phyloP scores from a whole-genome alignment of 2,888 invertebrate genomes.

The Notocelia uddmanniana region DNA sequence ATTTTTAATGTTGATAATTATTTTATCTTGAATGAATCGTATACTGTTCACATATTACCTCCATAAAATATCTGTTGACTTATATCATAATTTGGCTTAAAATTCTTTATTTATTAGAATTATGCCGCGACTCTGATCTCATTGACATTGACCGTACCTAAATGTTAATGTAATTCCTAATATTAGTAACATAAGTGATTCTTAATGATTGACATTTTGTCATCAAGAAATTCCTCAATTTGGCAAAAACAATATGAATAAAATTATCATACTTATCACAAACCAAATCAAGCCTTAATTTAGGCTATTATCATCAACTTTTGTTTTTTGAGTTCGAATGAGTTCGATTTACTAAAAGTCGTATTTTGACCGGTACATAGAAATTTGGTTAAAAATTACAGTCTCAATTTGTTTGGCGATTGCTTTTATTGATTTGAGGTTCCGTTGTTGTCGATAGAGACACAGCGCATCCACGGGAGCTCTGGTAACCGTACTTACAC shows the following conservation, averaged over 20 bases:
- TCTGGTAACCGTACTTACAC: too few relatives aligned
- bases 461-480: too few relatives aligned
- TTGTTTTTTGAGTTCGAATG: background rate
- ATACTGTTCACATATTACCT: too few relatives aligned
- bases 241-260: conserved; percentile 29
- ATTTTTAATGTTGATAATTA: too few relatives aligned
- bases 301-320: background rate
- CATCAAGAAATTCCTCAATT: conserved; percentile 15
- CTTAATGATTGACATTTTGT: conserved; percentile 41
- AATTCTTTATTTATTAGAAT: background rate
- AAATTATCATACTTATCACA: conserved; percentile 17
- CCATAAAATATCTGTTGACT: too few relatives aligned
- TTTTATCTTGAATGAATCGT: too few relatives aligned
- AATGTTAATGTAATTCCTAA: conserved; percentile 30
- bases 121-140: background rate
- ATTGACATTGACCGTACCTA: conserved; percentile 15
- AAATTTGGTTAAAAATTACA: too few relatives aligned
- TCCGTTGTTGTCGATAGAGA: too few relatives aligned
- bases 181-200: conserved; percentile 28
- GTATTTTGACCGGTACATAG: too few relatives aligned
- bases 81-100: background rate
- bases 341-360: too few relatives aligned
- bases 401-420: too few relatives aligned
- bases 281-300: background rate
- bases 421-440: too few relatives aligned